These are phyloP conservation scores for Leptinotarsa haldemani DNA, from an alignment of 2,888 invertebrate genomes.

Conservation along the genomic window DNA sequence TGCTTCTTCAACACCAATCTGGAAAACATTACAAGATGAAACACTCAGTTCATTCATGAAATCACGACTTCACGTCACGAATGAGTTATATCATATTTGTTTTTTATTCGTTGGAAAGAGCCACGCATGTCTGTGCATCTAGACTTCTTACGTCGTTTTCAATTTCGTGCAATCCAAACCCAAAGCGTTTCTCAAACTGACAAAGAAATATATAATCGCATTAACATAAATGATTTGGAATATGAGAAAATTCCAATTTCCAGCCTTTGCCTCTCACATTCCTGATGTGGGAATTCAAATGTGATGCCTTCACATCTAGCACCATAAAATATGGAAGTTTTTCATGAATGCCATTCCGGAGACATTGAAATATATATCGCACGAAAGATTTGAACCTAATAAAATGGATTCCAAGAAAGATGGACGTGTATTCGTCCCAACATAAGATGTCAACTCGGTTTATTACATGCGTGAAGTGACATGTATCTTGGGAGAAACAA, in stretches of 20 bases:
- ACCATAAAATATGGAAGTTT: slow-evolving; percentile 28
- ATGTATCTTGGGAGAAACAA: too few species aligned
- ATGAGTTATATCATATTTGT: too few species aligned
- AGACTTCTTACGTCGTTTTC: not conserved
- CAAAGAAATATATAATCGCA: slow-evolving; percentile 52
- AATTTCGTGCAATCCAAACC: not conserved
- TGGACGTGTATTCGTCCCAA: not conserved
- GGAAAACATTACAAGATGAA: too few species aligned
- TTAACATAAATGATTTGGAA: slow-evolving; percentile 55
- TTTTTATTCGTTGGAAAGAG: not conserved
- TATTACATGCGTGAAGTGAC: too few species aligned
- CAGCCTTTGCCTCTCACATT: slow-evolving; percentile 40
- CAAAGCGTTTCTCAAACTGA: slow-evolving; percentile 42
- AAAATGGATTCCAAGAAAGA: not conserved
- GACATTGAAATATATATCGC: slow-evolving; percentile 10
- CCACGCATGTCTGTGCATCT: not conserved
- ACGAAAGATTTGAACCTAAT: slow-evolving; percentile 2
- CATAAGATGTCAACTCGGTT: not conserved
- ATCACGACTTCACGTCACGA: too few species aligned
- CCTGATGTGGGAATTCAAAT: slow-evolving; percentile 36
- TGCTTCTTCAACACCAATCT: too few species aligned
- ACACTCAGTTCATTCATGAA: too few species aligned
- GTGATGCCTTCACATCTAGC: slow-evolving; percentile 34
- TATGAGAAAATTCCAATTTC: slow-evolving; percentile 54
- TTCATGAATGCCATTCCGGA: slow-evolving; percentile 22